Evolutionary conservation across 2,797 vertebrate genomes (phyloP).

Genomic region (Cuniculus paca): DNA sequence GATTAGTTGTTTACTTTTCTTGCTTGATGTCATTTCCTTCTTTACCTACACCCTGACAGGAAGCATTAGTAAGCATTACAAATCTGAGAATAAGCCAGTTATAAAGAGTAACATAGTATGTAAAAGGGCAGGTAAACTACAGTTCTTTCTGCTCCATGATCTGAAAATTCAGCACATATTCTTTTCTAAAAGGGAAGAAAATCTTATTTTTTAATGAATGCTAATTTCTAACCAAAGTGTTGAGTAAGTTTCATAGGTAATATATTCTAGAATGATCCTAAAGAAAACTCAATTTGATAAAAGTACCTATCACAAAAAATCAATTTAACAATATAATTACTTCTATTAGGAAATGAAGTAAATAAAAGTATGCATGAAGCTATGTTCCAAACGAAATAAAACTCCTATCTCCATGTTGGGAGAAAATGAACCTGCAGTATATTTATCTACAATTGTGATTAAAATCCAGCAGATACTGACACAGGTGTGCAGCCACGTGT

Average conservation of each 20-base stretch:
- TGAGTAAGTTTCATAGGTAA: neutral
- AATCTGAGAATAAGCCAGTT: neutral
- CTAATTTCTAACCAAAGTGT: neutral
- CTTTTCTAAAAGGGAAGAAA: neutral
- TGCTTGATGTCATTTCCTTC: neutral
- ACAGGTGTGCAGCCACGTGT: neutral
- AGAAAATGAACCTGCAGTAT: neutral
- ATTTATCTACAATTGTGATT: neutral
- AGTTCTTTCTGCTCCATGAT: neutral
- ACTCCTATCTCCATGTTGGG: neutral
- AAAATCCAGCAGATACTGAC: neutral
- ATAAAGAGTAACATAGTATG: neutral
- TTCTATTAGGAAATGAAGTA: constrained; percentile 20
- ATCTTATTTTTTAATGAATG: constrained; percentile 12
- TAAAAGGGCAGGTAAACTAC: constrained; percentile 9
- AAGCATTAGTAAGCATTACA: neutral
- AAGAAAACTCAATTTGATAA: constrained; percentile 23
- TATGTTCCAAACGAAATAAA: constrained; percentile 28
- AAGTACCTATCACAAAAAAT: neutral
- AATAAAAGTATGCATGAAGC: neutral
- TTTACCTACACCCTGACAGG: neutral
- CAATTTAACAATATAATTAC: constrained; percentile 4
- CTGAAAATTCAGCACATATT: neutral
- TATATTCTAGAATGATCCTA: neutral
- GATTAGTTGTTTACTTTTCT: neutral